Percentiles rank a stretch among this genome's conserved stretches.
Evolutionary conservation across 53 echinoderm and acorn worm genomes (phyloP).

Genomic region (Hippasteria phrygiana): DNA sequence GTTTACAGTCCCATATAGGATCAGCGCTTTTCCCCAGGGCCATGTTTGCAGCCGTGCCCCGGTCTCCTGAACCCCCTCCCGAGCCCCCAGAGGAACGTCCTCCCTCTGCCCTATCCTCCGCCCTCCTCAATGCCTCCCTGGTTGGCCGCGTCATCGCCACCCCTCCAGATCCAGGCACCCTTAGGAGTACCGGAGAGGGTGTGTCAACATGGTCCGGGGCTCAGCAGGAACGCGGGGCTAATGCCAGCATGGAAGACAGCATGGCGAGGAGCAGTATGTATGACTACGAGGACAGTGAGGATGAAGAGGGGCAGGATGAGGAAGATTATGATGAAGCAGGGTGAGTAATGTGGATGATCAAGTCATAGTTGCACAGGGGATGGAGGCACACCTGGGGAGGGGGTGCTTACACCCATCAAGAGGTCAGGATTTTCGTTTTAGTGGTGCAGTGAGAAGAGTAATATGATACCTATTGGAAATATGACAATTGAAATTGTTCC

Average conservation of each 20-base stretch:
- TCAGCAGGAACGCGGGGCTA: conserved; percentile 22
- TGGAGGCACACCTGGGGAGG: too few relatives aligned
- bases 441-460: too few relatives aligned
- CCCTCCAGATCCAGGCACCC: conserved; percentile 66
- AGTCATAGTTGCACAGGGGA: background rate
- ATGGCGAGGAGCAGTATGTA: conserved; percentile 96
- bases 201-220: conserved; percentile 14
- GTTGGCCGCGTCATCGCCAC: conserved; percentile 82
- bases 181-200: conserved; percentile 59
- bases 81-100: conserved; percentile 65
- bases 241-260: conserved; percentile 69
- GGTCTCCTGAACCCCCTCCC: conserved; percentile 87
- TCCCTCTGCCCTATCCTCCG: conserved; percentile 83
- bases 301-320: conserved; percentile 79
- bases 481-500: too few relatives aligned
- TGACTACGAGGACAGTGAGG: conserved; percentile 93
- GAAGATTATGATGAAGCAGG: conserved; percentile 66
- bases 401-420: too few relatives aligned
- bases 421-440: too few relatives aligned
- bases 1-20: conserved; percentile 84
- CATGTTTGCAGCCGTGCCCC: conserved; percentile 94
- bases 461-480: too few relatives aligned
- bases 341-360: conserved; percentile 1
- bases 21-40: conserved; percentile 87
- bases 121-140: conserved; percentile 86